phyloP scores from a whole-genome alignment of 37 sponge, comb jelly and placozoan genomes.

The Haliclona indistincta region DNA sequence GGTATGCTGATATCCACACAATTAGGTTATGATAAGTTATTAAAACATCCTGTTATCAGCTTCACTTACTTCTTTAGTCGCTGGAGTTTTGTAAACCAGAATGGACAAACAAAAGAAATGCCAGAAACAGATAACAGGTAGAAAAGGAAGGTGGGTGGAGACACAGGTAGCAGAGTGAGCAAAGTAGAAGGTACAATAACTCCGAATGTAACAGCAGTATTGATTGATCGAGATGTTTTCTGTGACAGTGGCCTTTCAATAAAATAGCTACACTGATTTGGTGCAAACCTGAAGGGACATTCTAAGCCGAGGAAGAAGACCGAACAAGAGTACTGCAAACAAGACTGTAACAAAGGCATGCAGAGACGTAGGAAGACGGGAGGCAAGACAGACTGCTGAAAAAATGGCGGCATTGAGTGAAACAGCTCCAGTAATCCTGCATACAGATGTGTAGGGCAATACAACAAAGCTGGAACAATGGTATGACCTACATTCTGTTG shows the following conservation, averaged over 20 bases:
- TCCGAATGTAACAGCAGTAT: conserved; percentile 3
- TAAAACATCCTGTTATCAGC: not conserved
- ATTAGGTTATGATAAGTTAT: too few relatives aligned
- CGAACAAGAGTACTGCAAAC: conserved; percentile 73
- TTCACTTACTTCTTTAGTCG: conserved; percentile 61
- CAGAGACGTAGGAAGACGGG: conserved; percentile 64
- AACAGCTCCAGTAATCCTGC: conserved; percentile 53
- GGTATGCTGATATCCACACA: too few relatives aligned
- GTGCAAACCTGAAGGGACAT: too few relatives aligned
- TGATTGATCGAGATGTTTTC: not conserved
- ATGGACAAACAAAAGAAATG: conserved; percentile 54
- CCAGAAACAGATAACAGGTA: conserved; percentile 19
- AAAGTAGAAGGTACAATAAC: conserved; percentile 4
- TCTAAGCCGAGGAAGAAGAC: conserved; percentile 61
- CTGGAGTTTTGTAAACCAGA: conserved; percentile 54
- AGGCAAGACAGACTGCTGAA: conserved; percentile 89
- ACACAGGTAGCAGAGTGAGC: not conserved
- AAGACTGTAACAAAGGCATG: conserved; percentile 62
- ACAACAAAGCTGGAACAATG: not conserved
- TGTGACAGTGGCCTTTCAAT: not conserved
- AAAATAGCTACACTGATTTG: not conserved
- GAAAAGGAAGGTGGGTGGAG: conserved; percentile 24
- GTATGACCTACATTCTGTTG: not conserved
- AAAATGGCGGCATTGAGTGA: conserved; percentile 91
- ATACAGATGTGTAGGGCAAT: not conserved